Evolutionary conservation across 2,888 invertebrate species (phyloP).

Genomic region (Hemithea aestivaria): DNA sequence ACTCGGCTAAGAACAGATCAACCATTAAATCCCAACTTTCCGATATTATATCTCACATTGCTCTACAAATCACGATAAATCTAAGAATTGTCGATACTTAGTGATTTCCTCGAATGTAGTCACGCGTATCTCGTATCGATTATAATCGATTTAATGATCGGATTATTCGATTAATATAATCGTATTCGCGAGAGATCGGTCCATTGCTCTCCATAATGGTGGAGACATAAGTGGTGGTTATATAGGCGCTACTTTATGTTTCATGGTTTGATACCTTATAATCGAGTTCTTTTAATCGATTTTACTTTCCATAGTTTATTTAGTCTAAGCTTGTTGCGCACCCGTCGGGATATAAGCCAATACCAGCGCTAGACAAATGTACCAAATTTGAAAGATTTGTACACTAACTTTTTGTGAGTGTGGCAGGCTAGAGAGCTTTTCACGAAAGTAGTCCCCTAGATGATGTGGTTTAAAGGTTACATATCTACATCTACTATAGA

Average conservation of each 20-base stretch:
- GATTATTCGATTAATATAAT: conserved; percentile 28
- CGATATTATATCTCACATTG: too few relatives aligned
- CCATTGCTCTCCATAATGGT: conserved; percentile 7
- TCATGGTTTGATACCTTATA: conserved; percentile 2
- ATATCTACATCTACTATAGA: too few relatives aligned
- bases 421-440: too few relatives aligned
- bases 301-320: conserved; percentile 3
- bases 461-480: too few relatives aligned
- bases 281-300: not conserved
- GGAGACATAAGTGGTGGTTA: conserved; percentile 2
- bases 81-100: conserved; percentile 9
- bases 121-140: conserved; percentile 25
- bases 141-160: conserved; percentile 21
- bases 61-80: conserved; percentile 7
- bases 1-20: too few relatives aligned
- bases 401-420: too few relatives aligned
- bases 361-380: too few relatives aligned
- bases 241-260: conserved; percentile 6
- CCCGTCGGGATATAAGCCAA: too few relatives aligned
- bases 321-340: too few relatives aligned
- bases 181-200: conserved; percentile 22
- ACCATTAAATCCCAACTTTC: too few relatives aligned
- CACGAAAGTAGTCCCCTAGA: too few relatives aligned
- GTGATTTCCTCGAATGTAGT: conserved; percentile 9
- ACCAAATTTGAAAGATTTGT: too few relatives aligned